Conservation (phyloP, 2,113 vertebrate genomes). For the Mus musculus region GRCm39 chr1:64814001-64814500, state of each 20-base stretch:
- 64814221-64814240: neutral
- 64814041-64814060: neutral
- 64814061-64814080: neutral
- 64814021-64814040: neutral
- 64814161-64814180: neutral
- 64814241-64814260: neutral
- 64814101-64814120: neutral
- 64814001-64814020: neutral
- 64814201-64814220: neutral
- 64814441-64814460: constrained; percentile 18
- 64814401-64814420: neutral
- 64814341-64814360: neutral
- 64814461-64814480: neutral
- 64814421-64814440: neutral
- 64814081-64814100: neutral
- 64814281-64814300: neutral
- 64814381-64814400: neutral
- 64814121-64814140: neutral
- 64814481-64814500: neutral
- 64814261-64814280: neutral
- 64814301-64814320: neutral
- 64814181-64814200: neutral
- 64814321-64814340: neutral
- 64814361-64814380: neutral
- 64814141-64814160: neutral